phyloP scores from a whole-genome alignment of 2,797 vertebrate species.

The Aeoliscus strigatus region DNA sequence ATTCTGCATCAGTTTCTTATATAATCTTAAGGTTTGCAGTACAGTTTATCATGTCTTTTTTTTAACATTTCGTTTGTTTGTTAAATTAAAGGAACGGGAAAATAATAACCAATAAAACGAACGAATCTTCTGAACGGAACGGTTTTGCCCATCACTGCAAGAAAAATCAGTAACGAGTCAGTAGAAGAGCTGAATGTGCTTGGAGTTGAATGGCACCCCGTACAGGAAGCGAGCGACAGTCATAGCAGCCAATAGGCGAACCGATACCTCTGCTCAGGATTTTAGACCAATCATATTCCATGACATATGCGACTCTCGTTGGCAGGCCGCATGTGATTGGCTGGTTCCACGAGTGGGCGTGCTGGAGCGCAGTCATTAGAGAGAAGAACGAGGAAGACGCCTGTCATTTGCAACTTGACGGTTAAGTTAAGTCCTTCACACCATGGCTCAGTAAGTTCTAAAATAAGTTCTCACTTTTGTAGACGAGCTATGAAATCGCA shows the following conservation, averaged over 20 bases:
- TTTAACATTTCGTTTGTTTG: too few relatives aligned
- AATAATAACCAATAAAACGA: too few relatives aligned
- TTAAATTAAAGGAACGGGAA: too few relatives aligned
- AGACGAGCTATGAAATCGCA: rapidly evolving
- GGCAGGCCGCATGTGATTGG: constrained; percentile 43
- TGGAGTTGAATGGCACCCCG: neutral
- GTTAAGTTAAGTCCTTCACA: constrained; percentile 13
- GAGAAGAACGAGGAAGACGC: constrained; percentile 65
- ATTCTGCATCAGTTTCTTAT: too few relatives aligned
- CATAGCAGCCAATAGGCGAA: constrained; percentile 44
- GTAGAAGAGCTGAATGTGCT: too few relatives aligned
- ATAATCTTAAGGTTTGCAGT: too few relatives aligned
- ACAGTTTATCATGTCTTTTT: too few relatives aligned
- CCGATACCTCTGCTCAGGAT: constrained; percentile 56
- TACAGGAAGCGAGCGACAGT: constrained; percentile 22
- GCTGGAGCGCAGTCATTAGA: neutral
- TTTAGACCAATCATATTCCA: constrained; percentile 56
- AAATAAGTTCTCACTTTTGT: neutral
- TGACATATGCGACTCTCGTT: neutral
- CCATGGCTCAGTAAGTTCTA: constrained; percentile 75
- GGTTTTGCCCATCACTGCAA: too few relatives aligned
- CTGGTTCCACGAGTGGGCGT: neutral
- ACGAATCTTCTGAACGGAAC: too few relatives aligned
- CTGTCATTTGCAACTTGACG: constrained; percentile 31
- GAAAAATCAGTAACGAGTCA: too few relatives aligned